Conservation (phyloP, 2,113 vertebrate genomes). For the Cyanoramphus novaezelandiae region DNA sequence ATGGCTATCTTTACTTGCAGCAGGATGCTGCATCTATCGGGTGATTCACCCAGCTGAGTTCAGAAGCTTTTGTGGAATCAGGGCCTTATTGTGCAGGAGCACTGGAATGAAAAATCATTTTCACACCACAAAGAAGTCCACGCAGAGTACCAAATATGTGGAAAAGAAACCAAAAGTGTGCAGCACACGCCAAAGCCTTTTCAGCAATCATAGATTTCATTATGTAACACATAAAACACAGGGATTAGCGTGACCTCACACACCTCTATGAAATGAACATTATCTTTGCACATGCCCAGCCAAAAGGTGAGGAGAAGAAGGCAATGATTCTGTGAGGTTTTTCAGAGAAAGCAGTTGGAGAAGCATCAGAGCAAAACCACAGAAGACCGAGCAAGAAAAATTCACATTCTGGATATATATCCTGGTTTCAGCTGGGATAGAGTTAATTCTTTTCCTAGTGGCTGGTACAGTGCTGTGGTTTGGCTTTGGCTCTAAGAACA, state of each 20-base stretch:
- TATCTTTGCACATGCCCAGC: background rate
- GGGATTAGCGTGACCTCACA: background rate
- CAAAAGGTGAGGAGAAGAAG: background rate
- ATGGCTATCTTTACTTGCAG: background rate
- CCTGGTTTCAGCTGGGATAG: background rate
- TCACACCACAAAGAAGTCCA: background rate
- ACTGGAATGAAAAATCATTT: background rate
- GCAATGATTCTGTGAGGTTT: background rate
- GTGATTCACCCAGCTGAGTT: background rate
- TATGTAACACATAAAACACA: background rate
- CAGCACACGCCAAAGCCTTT: background rate
- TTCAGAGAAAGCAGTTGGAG: background rate
- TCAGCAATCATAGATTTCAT: background rate
- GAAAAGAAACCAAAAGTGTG: background rate
- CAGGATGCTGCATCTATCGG: background rate
- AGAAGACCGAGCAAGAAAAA: background rate
- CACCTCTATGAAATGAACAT: background rate
- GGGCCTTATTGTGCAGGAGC: background rate
- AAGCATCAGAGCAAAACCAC: background rate
- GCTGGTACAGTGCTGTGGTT: background rate
- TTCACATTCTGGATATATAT: background rate
- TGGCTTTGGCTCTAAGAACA: background rate
- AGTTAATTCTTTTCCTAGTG: background rate
- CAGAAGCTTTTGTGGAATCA: background rate
- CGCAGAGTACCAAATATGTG: background rate